A percentile compares a stretch with the other conserved stretches of the same genome.
These are phyloP conservation scores for Erpornis zantholeuca DNA, from an alignment of 2,113 vertebrate species.

Conservation along the genomic window DNA sequence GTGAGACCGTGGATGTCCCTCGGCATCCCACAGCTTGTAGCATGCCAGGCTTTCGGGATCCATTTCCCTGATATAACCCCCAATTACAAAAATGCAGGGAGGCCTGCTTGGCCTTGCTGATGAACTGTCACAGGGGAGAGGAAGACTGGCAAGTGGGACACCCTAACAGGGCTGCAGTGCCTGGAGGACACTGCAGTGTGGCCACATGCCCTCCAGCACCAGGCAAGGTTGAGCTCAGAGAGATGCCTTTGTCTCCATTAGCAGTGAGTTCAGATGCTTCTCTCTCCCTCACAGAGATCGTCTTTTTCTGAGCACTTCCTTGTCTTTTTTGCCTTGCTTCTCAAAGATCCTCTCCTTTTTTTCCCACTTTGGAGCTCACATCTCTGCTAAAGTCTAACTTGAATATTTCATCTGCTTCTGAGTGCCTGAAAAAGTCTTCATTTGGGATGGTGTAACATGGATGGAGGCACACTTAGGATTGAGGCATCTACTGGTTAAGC, in stretches of 20 bases:
- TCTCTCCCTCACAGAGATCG: not conserved
- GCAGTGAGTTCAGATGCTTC: not conserved
- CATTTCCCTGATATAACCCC: not conserved
- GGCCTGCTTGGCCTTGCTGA: not conserved
- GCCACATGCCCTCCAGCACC: not conserved
- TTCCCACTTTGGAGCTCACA: not conserved
- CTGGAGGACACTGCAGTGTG: fast-evolving
- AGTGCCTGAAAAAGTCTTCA: not conserved
- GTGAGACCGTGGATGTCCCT: fast-evolving
- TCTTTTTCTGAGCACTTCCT: not conserved
- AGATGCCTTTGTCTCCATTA: not conserved
- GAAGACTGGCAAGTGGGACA: not conserved
- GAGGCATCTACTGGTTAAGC: not conserved
- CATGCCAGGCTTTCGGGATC: not conserved
- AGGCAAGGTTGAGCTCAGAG: fast-evolving
- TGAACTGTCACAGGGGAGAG: not conserved
- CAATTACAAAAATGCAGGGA: not conserved
- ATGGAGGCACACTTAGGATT: not conserved
- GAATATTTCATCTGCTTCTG: not conserved
- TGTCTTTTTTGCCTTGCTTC: not conserved
- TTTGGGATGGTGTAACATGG: not conserved
- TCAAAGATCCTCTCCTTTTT: not conserved
- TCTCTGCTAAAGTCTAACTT: not conserved
- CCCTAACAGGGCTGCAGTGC: not conserved
- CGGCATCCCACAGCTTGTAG: fast-evolving